Evolutionary conservation across 2,113 vertebrate genomes (phyloP).

Genomic region (western clawed frog (Xenopus tropicalis)): DNA sequence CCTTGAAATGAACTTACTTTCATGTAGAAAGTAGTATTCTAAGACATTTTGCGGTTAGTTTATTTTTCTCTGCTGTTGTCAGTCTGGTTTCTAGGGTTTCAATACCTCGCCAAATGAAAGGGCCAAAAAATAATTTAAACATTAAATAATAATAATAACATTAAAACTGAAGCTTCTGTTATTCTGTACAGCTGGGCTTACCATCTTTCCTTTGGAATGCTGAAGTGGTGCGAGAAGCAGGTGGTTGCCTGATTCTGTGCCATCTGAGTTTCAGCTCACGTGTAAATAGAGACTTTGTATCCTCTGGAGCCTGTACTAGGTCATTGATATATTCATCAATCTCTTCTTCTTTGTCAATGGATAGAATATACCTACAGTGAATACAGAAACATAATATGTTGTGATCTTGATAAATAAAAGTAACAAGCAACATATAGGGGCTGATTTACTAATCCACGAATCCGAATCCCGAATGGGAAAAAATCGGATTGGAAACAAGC

Average conservation of each 20-base stretch:
- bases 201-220: slow-evolving; percentile 62
- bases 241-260: slow-evolving; percentile 63
- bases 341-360: slow-evolving; percentile 84
- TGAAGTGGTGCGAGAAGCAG: slow-evolving; percentile 51
- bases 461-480: too few species aligned
- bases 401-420: neutral
- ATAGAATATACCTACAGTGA: slow-evolving; percentile 80
- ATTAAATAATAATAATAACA: too few species aligned
- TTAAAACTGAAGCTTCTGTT: too few species aligned
- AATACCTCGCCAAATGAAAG: too few species aligned
- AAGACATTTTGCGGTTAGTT: too few species aligned
- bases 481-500: too few species aligned
- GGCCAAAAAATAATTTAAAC: too few species aligned
- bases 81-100: too few species aligned
- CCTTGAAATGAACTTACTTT: too few species aligned
- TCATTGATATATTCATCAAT: slow-evolving; percentile 88
- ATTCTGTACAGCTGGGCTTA: slow-evolving; percentile 43
- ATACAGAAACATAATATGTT: neutral
- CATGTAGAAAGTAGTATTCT: too few species aligned
- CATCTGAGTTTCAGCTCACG: slow-evolving; percentile 80
- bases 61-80: too few species aligned
- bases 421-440: neutral
- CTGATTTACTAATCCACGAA: too few species aligned
- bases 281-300: slow-evolving; percentile 78
- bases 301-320: slow-evolving; percentile 84